Evolutionary conservation across 2,113 vertebrate genomes (phyloP).

Genomic region (Forbesichthys papilliferus): DNA sequence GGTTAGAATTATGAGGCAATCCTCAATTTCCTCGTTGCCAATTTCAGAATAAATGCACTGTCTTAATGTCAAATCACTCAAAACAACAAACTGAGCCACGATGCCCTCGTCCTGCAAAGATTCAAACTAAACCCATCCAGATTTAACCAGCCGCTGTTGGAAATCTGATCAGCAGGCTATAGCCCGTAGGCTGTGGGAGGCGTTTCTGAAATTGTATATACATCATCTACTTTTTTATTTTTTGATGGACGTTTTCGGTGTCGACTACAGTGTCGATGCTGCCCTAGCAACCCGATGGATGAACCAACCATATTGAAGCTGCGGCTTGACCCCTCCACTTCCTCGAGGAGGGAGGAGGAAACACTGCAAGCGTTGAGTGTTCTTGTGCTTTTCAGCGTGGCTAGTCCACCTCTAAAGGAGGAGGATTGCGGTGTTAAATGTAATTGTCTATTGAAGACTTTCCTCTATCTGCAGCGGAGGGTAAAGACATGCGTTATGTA

Average conservation of each 20-base stretch:
- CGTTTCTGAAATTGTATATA: slow-evolving; percentile 9
- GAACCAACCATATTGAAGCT: slow-evolving; percentile 48
- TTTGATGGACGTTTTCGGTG: slow-evolving; percentile 39
- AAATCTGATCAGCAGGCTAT: slow-evolving; percentile 5
- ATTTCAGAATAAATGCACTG: no score
- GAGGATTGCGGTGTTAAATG: not conserved
- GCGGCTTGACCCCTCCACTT: slow-evolving; percentile 10
- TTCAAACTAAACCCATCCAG: slow-evolving; percentile 5
- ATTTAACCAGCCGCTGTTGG: not conserved
- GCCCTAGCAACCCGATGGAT: slow-evolving; percentile 64
- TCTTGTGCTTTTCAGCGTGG: slow-evolving; percentile 1
- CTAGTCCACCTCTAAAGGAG: not conserved
- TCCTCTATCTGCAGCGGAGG: not conserved
- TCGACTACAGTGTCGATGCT: slow-evolving; percentile 44
- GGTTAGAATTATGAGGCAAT: no score
- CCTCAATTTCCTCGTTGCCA: no score
- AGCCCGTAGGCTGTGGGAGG: no score
- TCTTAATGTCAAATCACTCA: not conserved
- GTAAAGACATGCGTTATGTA: not conserved
- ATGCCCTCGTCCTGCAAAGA: slow-evolving; percentile 12
- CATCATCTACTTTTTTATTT: not conserved
- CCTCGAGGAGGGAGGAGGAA: not conserved
- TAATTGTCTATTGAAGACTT: not conserved
- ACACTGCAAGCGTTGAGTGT: not conserved
- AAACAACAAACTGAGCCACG: slow-evolving; percentile 59